Conservation (phyloP, 2,113 vertebrate genomes). For the Pontoporia blainvillei region DNA sequence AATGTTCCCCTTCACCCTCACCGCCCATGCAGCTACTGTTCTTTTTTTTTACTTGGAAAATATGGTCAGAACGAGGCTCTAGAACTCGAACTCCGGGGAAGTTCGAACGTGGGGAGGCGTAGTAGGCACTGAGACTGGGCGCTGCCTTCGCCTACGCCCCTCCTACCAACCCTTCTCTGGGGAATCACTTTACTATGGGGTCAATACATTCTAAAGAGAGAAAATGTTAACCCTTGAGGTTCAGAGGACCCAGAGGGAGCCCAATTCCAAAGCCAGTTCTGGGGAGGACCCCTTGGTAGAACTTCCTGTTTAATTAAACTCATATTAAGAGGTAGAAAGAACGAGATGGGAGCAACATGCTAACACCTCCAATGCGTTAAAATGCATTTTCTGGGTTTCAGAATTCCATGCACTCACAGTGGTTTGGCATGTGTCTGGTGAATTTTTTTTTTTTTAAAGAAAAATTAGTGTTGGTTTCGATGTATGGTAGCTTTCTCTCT, state of each 20-base stretch:
- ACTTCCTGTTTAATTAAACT: constrained; percentile 37
- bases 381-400: constrained; percentile 40
- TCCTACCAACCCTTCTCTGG: constrained; percentile 33
- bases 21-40: neutral
- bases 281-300: neutral
- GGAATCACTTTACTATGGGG: constrained; percentile 48
- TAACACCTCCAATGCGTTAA: neutral
- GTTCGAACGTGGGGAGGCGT: constrained; percentile 15
- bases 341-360: neutral
- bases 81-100: constrained; percentile 42
- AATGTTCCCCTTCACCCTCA: neutral
- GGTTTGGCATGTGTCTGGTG: constrained; percentile 23
- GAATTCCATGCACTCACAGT: constrained; percentile 48
- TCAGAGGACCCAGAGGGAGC: constrained; percentile 1
- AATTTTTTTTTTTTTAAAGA: constrained; percentile 35
- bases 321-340: neutral
- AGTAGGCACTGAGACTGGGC: neutral
- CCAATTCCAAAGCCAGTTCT: neutral
- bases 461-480: constrained; percentile 78
- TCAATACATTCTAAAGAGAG: constrained; percentile 33
- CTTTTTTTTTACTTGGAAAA: neutral
- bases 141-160: constrained; percentile 43
- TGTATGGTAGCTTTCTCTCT: constrained; percentile 82
- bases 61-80: neutral
- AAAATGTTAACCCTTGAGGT: constrained; percentile 65